phyloP scores from a whole-genome alignment of 2,797 vertebrate genomes.

The Ctenopoma multispine region DNA sequence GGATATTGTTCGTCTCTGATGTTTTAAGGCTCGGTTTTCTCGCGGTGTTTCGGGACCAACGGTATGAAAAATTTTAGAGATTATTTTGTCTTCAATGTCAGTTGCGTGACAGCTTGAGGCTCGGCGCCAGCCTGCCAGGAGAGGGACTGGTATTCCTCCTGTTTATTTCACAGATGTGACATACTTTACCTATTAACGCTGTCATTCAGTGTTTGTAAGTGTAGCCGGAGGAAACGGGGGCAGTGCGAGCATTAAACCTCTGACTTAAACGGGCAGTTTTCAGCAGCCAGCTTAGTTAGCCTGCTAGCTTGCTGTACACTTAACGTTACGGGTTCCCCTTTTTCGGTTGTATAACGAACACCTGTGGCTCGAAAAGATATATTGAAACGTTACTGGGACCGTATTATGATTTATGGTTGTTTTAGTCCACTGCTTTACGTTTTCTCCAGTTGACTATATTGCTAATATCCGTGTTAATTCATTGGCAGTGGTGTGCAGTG shows the following conservation, averaged over 20 bases:
- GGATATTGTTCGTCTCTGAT: slow-evolving; percentile 15
- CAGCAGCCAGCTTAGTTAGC: slow-evolving; percentile 78
- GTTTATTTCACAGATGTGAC: slow-evolving; percentile 14
- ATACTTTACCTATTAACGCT: slow-evolving; percentile 6
- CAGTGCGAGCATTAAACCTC: slow-evolving; percentile 39
- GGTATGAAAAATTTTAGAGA: slow-evolving; percentile 54
- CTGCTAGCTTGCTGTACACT: slow-evolving; percentile 63
- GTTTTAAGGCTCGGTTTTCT: slow-evolving; percentile 16
- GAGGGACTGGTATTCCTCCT: slow-evolving; percentile 13
- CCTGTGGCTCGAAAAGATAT: slow-evolving; percentile 70
- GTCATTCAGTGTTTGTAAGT: slow-evolving; percentile 13
- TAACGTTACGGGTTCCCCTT: slow-evolving; percentile 53
- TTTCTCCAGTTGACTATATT: neutral
- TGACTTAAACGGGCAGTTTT: slow-evolving; percentile 65
- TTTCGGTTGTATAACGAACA: slow-evolving; percentile 79
- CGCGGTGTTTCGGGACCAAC: slow-evolving; percentile 31
- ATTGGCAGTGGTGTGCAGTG: slow-evolving; percentile 32
- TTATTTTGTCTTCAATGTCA: slow-evolving; percentile 74
- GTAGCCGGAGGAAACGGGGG: slow-evolving; percentile 12
- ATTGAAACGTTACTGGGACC: slow-evolving; percentile 12
- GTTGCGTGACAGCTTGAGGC: slow-evolving; percentile 81
- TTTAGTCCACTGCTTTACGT: neutral
- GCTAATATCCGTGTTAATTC: slow-evolving; percentile 29
- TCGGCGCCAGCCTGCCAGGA: slow-evolving; percentile 54
- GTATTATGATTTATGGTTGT: neutral